These are phyloP conservation scores for Phrixothrix hirtus DNA, from an alignment of 2,888 invertebrate species.

Conservation along the genomic window DNA sequence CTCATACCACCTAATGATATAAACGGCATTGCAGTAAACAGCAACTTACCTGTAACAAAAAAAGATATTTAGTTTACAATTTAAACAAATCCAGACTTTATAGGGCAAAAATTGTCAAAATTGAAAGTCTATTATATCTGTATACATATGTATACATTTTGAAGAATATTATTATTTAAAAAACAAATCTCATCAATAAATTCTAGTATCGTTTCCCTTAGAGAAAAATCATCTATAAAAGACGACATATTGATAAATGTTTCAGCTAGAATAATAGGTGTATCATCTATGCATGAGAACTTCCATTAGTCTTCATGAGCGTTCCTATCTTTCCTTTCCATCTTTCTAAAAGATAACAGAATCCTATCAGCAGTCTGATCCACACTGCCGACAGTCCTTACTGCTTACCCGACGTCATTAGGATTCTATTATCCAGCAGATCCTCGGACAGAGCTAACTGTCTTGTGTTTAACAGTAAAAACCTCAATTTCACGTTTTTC, in stretches of 20 bases:
- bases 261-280: conserved; percentile 12
- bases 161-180: too few species aligned
- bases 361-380: conserved; percentile 37
- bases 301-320: conserved; percentile 40
- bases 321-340: conserved; percentile 35
- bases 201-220: neutral
- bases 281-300: conserved; percentile 37
- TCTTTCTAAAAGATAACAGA: conserved; percentile 32
- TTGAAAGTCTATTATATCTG: too few species aligned
- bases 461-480: conserved; percentile 41
- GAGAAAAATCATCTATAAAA: neutral
- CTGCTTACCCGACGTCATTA: conserved; percentile 40
- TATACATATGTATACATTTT: too few species aligned
- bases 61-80: too few species aligned
- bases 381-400: conserved; percentile 32
- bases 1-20: too few species aligned
- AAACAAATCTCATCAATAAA: neutral
- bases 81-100: too few species aligned
- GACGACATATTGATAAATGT: conserved; percentile 10
- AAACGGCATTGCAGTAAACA: too few species aligned
- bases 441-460: conserved; percentile 37
- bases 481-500: conserved; percentile 36
- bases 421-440: conserved; percentile 42
- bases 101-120: too few species aligned
- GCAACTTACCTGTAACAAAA: too few species aligned